Conservation (phyloP, 2,797 vertebrate species). For the Masticophis lateralis region DNA sequence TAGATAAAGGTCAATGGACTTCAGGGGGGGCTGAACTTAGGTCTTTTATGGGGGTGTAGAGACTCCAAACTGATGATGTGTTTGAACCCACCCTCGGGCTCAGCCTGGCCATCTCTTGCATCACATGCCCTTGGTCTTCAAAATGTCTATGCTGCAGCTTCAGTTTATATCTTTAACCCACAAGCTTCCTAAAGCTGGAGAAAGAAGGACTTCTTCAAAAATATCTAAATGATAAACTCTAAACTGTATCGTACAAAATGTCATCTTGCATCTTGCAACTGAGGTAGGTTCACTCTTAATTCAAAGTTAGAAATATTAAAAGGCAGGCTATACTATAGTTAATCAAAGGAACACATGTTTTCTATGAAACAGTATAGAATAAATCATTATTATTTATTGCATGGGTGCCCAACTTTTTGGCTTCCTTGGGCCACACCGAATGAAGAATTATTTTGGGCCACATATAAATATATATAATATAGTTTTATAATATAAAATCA, state of each 20-base stretch:
- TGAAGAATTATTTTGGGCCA: neutral
- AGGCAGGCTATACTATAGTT: neutral
- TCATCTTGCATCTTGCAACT: neutral
- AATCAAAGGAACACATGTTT: neutral
- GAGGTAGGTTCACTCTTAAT: neutral
- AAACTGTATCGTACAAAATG: neutral
- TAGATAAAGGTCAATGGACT: neutral
- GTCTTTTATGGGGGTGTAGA: neutral
- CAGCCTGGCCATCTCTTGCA: neutral
- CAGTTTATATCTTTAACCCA: neutral
- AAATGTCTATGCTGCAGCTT: neutral
- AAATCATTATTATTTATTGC: neutral
- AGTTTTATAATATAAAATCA: neutral
- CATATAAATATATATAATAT: neutral
- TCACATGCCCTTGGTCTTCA: neutral
- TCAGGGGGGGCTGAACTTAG: neutral
- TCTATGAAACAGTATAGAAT: neutral
- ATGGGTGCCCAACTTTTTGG: neutral
- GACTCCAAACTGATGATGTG: neutral
- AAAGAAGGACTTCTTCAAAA: neutral
- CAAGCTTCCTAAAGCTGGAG: neutral
- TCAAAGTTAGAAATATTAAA: neutral
- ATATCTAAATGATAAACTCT: neutral
- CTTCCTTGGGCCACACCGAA: neutral
- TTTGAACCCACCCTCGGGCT: neutral